Percentiles rank a stretch among this genome's conserved stretches.
Evolutionary conservation across 92 coral and sea anemone genomes (phyloP).

Genomic region (Palythoa grandis): DNA sequence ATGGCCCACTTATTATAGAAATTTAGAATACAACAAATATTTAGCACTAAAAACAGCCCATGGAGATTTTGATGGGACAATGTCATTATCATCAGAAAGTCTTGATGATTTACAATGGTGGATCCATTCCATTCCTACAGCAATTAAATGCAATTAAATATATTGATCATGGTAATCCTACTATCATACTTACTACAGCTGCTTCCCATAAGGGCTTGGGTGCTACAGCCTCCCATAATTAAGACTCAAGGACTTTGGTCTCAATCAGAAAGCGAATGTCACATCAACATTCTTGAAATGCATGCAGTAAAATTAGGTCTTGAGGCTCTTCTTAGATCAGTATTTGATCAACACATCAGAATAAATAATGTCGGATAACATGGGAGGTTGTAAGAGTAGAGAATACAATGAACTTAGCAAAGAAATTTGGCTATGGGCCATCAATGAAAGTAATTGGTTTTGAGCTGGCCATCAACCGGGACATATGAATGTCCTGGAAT

Average conservation of each 20-base stretch:
- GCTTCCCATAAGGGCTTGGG: too few species aligned
- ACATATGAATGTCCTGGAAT: too few species aligned
- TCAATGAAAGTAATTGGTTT: constrained; percentile 48
- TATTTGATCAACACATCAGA: constrained; percentile 56
- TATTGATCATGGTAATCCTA: neutral
- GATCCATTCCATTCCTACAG: constrained; percentile 48
- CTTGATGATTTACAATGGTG: constrained; percentile 59
- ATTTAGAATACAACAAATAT: too few species aligned
- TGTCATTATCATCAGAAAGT: constrained; percentile 43
- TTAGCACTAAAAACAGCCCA: too few species aligned
- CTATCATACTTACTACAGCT: neutral
- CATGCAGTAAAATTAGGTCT: too few species aligned
- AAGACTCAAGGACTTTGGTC: neutral
- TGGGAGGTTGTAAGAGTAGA: constrained; percentile 58
- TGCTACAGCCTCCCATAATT: neutral
- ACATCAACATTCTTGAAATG: constrained; percentile 52
- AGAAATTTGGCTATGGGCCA: too few species aligned
- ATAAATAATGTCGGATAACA: constrained; percentile 39
- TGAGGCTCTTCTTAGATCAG: too few species aligned
- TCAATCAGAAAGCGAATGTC: neutral
- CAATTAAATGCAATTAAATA: too few species aligned
- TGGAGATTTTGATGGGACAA: neutral
- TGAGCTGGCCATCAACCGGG: constrained; percentile 56
- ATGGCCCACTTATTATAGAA: constrained; percentile 16
- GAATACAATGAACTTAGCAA: constrained; percentile 40